A percentile compares a stretch with the other conserved stretches of the same genome.
phyloP scores from a whole-genome alignment of 2,797 vertebrate species.

The Echiichthys vipera region DNA sequence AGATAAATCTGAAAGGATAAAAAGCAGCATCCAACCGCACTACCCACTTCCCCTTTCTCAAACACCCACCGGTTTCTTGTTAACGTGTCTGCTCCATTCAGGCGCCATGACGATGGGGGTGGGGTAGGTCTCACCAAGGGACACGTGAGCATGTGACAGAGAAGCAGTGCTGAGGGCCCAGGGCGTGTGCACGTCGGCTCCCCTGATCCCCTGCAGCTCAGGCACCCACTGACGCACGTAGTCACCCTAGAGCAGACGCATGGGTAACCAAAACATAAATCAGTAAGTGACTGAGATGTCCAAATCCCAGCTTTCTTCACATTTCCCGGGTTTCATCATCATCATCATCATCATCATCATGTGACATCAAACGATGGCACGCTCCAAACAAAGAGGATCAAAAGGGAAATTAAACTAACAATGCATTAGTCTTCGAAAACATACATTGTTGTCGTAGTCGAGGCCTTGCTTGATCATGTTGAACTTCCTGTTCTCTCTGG shows the following conservation, averaged over 20 bases:
- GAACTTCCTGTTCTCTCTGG: conserved; percentile 89
- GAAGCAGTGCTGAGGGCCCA: conserved; percentile 83
- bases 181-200: conserved; percentile 83
- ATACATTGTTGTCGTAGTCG: conserved; percentile 84
- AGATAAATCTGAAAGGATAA: not conserved
- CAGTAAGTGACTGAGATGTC: not conserved
- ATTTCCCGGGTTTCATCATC: not conserved
- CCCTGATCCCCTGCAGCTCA: conserved; percentile 83
- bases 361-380: not conserved
- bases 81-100: conserved; percentile 84
- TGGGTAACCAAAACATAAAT: fast-evolving
- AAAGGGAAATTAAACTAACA: conserved; percentile 5
- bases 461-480: conserved; percentile 90
- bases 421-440: conserved; percentile 22
- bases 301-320: not conserved
- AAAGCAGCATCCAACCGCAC: not conserved
- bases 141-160: conserved; percentile 77
- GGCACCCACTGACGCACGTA: conserved; percentile 86
- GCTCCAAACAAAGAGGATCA: not conserved
- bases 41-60: conserved; percentile 56
- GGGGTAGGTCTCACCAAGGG: conserved; percentile 84
- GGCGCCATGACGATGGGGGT: conserved; percentile 81
- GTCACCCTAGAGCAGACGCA: conserved; percentile 81
- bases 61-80: conserved; percentile 81
- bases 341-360: not conserved